A percentile compares a stretch with the other conserved stretches of the same genome.
These are phyloP conservation scores for Mallotus villosus DNA, from an alignment of 2,797 vertebrate species.

Conservation along the genomic window DNA sequence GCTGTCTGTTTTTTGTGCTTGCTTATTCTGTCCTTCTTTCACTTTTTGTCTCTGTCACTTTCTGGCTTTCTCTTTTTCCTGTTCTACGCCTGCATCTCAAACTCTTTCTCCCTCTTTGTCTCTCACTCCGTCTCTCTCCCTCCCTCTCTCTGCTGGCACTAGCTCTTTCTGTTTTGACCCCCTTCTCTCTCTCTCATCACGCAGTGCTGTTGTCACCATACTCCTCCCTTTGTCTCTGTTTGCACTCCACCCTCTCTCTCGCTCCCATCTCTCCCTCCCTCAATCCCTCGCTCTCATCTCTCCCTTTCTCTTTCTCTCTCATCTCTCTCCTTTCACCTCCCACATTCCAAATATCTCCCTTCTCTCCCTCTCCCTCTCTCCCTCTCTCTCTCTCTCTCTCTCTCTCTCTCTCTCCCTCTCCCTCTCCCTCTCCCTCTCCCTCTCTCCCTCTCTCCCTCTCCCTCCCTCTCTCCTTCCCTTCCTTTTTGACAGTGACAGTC, in stretches of 20 bases:
- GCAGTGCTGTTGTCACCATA: neutral
- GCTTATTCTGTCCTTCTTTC: neutral
- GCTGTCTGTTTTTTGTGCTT: slow-evolving; percentile 9
- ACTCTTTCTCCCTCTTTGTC: slow-evolving; percentile 14
- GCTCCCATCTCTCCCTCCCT: neutral
- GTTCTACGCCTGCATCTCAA: neutral
- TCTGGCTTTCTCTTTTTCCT: slow-evolving; percentile 11
- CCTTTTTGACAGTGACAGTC: neutral
- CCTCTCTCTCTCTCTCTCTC: neutral
- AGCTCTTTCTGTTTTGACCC: slow-evolving; percentile 3
- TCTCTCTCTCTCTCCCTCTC: neutral
- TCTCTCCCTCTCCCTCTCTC: neutral
- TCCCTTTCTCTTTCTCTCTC: neutral
- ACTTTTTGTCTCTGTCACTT: neutral
- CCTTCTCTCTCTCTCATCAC: slow-evolving; percentile 4
- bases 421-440: neutral
- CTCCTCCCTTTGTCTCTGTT: neutral
- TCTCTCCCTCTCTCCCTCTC: neutral
- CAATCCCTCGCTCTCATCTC: neutral
- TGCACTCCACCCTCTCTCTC: neutral
- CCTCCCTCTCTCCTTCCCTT: no score
- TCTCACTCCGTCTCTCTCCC: neutral
- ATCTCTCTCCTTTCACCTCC: neutral
- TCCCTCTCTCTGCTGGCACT: slow-evolving; percentile 15
- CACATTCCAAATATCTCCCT: no score